These are phyloP conservation scores for Mesochorus sp. DNA, from an alignment of 2,888 invertebrate species.

Conservation along the genomic window DNA sequence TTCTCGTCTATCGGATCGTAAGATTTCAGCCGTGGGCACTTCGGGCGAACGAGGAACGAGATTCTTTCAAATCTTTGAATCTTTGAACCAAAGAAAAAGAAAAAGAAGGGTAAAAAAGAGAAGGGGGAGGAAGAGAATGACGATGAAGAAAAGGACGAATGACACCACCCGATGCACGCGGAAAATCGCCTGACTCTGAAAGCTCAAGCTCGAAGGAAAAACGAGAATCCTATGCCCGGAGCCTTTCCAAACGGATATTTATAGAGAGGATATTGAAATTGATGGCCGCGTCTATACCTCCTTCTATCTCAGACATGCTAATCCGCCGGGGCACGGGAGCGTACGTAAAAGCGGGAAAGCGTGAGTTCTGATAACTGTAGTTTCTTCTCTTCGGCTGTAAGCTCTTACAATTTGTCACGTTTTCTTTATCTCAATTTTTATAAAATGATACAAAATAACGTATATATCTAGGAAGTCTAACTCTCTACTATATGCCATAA, in stretches of 20 bases:
- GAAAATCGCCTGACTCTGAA: constrained; percentile 50
- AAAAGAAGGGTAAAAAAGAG: background rate
- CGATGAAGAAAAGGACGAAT: constrained; percentile 50
- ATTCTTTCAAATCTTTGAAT: constrained; percentile 46
- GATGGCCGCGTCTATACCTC: constrained; percentile 66
- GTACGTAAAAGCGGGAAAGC: constrained; percentile 47
- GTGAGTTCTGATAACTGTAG: constrained; percentile 72
- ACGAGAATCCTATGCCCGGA: constrained; percentile 43
- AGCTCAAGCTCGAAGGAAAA: constrained; percentile 43
- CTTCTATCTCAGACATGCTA: constrained; percentile 75
- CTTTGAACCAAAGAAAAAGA: constrained; percentile 16
- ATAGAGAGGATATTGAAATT: constrained; percentile 78
- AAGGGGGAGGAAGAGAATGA: constrained; percentile 2
- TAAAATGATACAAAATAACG: no score
- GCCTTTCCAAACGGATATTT: constrained; percentile 75
- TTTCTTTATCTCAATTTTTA: background rate
- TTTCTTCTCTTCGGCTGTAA: background rate
- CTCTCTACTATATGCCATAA: no score
- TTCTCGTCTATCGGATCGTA: constrained; percentile 19
- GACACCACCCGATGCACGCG: constrained; percentile 55
- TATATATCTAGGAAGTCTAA: no score
- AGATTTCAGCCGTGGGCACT: constrained; percentile 30
- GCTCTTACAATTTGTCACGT: background rate
- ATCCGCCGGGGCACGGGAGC: constrained; percentile 65
- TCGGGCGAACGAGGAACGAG: constrained; percentile 18